phyloP scores from a whole-genome alignment of 2,888 invertebrate genomes.

The Operophtera brumata region DNA sequence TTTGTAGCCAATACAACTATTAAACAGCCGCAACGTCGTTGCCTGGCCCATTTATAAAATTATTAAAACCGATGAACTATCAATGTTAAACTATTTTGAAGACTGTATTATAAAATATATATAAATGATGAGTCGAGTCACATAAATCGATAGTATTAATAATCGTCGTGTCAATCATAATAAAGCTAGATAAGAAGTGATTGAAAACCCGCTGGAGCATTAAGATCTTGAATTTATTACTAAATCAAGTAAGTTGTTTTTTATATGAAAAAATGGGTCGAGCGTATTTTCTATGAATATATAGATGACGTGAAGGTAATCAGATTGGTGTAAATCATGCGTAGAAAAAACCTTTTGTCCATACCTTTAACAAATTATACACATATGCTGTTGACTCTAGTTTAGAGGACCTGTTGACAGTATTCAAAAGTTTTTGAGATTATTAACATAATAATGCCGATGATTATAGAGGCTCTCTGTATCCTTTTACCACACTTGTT shows the following conservation, averaged over 20 bases:
- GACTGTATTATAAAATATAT: conserved; percentile 64
- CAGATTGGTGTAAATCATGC: not conserved
- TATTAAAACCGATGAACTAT: conserved; percentile 53
- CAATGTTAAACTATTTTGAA: conserved; percentile 36
- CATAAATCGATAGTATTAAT: conserved; percentile 18
- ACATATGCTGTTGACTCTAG: no score
- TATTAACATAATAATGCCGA: no score
- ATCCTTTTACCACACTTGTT: no score
- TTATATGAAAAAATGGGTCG: not conserved
- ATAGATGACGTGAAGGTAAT: conserved; percentile 1
- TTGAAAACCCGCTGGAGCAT: conserved; percentile 14
- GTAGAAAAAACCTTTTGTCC: not conserved
- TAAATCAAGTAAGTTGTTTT: not conserved
- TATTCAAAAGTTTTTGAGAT: no score
- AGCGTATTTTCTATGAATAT: no score
- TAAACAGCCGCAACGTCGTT: conserved; percentile 23
- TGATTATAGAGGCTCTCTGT: no score
- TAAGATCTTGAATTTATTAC: not conserved
- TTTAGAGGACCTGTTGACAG: no score
- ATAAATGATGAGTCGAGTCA: conserved; percentile 44
- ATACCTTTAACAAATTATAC: no score
- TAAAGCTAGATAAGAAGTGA: conserved; percentile 34
- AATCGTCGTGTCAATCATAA: conserved; percentile 50
- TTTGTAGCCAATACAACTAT: conserved; percentile 24
- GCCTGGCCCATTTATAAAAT: conserved; percentile 50